These are phyloP conservation scores for Brachionus sp. DNA, from an alignment of 1,140 invertebrate species.

Conservation along the genomic window DNA sequence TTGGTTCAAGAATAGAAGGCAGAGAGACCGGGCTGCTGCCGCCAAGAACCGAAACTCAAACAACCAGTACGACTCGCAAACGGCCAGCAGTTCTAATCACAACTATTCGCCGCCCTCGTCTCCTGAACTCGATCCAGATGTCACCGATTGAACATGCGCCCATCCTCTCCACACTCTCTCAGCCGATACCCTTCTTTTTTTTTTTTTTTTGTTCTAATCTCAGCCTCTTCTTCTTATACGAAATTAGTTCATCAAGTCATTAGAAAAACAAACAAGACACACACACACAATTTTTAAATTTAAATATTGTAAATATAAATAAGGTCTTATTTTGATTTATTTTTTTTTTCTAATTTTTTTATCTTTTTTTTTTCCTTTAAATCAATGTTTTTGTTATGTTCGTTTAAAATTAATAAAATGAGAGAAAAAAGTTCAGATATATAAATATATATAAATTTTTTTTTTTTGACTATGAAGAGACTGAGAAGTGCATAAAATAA, in stretches of 20 bases:
- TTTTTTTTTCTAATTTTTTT: not conserved
- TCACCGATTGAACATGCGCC: slow-evolving; percentile 6
- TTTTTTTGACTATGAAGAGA: not conserved
- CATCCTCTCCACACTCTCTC: not conserved
- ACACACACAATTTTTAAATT: not conserved
- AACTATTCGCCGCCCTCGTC: slow-evolving; percentile 45
- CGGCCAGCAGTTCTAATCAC: slow-evolving; percentile 44
- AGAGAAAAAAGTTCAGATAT: not conserved
- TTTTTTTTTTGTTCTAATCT: not conserved
- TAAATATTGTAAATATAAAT: slow-evolving; percentile 11
- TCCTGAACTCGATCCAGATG: slow-evolving; percentile 30
- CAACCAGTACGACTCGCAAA: slow-evolving; percentile 44
- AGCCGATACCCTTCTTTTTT: not conserved
- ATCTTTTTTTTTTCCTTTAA: not conserved
- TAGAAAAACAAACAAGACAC: not conserved
- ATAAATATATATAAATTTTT: not conserved
- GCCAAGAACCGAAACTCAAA: slow-evolving; percentile 67
- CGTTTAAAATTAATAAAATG: not conserved
- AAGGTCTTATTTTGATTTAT: not conserved
- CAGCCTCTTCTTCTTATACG: not conserved
- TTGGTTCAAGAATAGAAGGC: slow-evolving; percentile 99
- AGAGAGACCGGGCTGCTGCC: slow-evolving; percentile 94
- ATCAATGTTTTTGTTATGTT: slow-evolving; percentile 10
- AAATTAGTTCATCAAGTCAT: not conserved
- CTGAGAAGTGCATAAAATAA: not conserved